A percentile compares a stretch with the other conserved stretches of the same genome.
Conservation (phyloP, 2,888 invertebrate species). For the Limnephilus auricula region DNA sequence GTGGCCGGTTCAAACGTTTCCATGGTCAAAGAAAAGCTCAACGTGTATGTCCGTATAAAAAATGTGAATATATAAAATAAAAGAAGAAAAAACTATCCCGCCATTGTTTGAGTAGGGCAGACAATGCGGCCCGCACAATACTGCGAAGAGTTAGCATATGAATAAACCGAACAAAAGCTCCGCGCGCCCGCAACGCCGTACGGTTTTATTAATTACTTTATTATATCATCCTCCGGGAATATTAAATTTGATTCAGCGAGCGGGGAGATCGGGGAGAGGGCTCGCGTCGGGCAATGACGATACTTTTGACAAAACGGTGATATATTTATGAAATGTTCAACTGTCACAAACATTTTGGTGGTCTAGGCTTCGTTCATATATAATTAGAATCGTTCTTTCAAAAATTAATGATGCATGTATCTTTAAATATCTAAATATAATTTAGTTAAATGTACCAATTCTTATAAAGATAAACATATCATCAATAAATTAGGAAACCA, state of each 20-base stretch:
- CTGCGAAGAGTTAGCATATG: slow-evolving; percentile 74
- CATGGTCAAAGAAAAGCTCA: slow-evolving; percentile 59
- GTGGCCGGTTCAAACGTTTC: slow-evolving; percentile 57
- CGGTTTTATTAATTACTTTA: slow-evolving; percentile 74
- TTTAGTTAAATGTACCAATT: too few species aligned
- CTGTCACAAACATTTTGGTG: too few species aligned
- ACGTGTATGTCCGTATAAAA: slow-evolving; percentile 45
- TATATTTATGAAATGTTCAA: not conserved
- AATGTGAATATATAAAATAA: slow-evolving; percentile 46
- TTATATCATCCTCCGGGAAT: slow-evolving; percentile 66
- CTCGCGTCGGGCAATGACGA: not conserved
- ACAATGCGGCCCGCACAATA: slow-evolving; percentile 65
- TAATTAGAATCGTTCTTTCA: too few species aligned
- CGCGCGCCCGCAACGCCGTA: slow-evolving; percentile 68
- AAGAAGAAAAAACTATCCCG: slow-evolving; percentile 59
- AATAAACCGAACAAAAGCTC: slow-evolving; percentile 75
- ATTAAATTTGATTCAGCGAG: slow-evolving; percentile 65
- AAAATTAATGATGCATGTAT: too few species aligned
- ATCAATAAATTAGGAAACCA: too few species aligned
- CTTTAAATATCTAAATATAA: too few species aligned
- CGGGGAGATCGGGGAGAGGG: slow-evolving; percentile 28
- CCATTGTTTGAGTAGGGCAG: slow-evolving; percentile 65
- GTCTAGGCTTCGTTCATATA: too few species aligned
- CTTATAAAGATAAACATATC: too few species aligned
- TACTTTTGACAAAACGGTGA: slow-evolving; percentile 19